Conservation (phyloP, 1,140 invertebrate genomes). For the Bradysia coprophila region DNA sequence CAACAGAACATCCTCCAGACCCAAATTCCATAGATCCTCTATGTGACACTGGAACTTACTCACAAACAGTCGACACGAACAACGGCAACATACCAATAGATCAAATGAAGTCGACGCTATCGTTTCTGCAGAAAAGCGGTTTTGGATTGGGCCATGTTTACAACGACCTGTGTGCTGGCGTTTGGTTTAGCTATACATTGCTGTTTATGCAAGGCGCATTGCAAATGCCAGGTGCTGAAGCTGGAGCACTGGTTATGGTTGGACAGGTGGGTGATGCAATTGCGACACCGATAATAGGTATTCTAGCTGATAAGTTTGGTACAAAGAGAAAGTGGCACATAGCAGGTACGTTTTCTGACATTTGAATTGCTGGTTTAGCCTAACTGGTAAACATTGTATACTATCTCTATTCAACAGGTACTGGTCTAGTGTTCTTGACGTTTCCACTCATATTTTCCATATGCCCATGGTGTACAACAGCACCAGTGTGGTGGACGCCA, state of each 20-base stretch:
- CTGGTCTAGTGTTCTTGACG: slow-evolving; percentile 33
- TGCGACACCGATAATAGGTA: slow-evolving; percentile 69
- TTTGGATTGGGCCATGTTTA: slow-evolving; percentile 75
- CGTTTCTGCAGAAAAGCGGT: slow-evolving; percentile 29
- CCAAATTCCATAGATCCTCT: too few relatives aligned
- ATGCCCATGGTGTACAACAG: slow-evolving; percentile 34
- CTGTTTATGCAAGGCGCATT: slow-evolving; percentile 70
- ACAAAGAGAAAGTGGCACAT: slow-evolving; percentile 75
- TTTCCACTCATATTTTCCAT: slow-evolving; percentile 71
- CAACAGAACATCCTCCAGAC: too few relatives aligned
- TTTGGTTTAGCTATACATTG: slow-evolving; percentile 89
- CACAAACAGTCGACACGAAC: too few relatives aligned
- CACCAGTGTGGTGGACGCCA: slow-evolving; percentile 31
- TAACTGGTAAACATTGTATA: not conserved
- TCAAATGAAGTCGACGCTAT: not conserved
- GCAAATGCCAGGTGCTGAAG: slow-evolving; percentile 38
- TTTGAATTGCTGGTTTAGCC: not conserved
- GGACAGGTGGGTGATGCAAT: slow-evolving; percentile 74
- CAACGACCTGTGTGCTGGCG: slow-evolving; percentile 78
- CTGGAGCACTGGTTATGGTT: slow-evolving; percentile 18
- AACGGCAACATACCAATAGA: too few relatives aligned
- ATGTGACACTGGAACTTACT: too few relatives aligned
- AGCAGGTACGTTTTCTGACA: slow-evolving; percentile 38
- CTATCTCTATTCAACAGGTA: slow-evolving; percentile 36
- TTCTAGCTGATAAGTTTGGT: slow-evolving; percentile 55